Percentiles rank a stretch among this genome's conserved stretches.
phyloP scores from a whole-genome alignment of 2,888 invertebrate species.

The Cosmorhoe ocellata region DNA sequence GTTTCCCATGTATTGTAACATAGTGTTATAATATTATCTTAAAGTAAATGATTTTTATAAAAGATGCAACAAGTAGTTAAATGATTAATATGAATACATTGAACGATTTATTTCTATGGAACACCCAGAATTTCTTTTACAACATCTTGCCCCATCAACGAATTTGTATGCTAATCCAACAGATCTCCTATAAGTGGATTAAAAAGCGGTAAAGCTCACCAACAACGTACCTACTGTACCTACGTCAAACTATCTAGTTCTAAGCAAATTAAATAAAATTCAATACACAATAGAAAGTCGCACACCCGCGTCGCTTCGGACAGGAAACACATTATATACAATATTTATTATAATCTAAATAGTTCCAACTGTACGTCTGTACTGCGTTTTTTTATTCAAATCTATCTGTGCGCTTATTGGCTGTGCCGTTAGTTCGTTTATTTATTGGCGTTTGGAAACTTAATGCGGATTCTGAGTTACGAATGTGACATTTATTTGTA shows the following conservation, averaged over 20 bases:
- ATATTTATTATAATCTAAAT: slow-evolving; percentile 55
- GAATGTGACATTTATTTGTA: slow-evolving; percentile 31
- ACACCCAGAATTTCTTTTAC: background rate
- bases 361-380: slow-evolving; percentile 43
- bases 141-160: background rate
- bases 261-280: slow-evolving; percentile 38
- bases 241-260: slow-evolving; percentile 12
- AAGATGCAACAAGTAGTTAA: too few relatives aligned
- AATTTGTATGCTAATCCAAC: slow-evolving; percentile 16
- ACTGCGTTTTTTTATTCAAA: slow-evolving; percentile 51
- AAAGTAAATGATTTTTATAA: too few relatives aligned
- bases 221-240: background rate
- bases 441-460: slow-evolving; percentile 47
- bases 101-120: background rate
- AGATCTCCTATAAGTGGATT: slow-evolving; percentile 19
- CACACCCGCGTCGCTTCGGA: slow-evolving; percentile 32
- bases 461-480: slow-evolving; percentile 40
- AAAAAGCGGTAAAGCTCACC: slow-evolving; percentile 13
- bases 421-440: slow-evolving; percentile 42
- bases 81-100: too few relatives aligned
- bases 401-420: slow-evolving; percentile 43
- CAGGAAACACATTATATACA: slow-evolving; percentile 42
- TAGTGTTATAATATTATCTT: too few relatives aligned
- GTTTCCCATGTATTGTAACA: too few relatives aligned
- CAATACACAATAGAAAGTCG: slow-evolving; percentile 52